A percentile compares a stretch with the other conserved stretches of the same genome.
phyloP scores from a whole-genome alignment of 2,888 invertebrate species.

The Chalcis sispes region DNA sequence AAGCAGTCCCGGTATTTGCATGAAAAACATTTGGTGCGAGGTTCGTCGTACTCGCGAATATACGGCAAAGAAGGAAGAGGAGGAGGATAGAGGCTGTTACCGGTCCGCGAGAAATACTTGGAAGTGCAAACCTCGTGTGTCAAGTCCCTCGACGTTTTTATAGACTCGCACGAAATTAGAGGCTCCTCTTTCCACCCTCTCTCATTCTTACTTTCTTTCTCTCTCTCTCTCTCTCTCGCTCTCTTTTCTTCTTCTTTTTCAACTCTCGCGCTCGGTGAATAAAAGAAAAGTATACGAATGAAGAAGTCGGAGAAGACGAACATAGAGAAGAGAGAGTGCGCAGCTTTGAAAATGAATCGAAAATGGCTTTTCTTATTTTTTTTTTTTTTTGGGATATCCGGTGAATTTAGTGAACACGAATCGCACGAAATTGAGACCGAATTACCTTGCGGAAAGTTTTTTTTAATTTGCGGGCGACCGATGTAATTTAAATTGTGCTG shows the following conservation, averaged over 20 bases:
- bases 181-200: slow-evolving; percentile 50
- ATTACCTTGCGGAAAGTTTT: not conserved
- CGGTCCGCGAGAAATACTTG: slow-evolving; percentile 41
- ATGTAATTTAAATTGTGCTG: not conserved
- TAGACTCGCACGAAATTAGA: slow-evolving; percentile 70
- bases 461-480: slow-evolving; percentile 13
- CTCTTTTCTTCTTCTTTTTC: too few species aligned
- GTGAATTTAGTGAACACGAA: slow-evolving; percentile 24
- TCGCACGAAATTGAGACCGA: slow-evolving; percentile 26
- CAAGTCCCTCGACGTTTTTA: slow-evolving; percentile 70
- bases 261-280: slow-evolving; percentile 49
- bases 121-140: slow-evolving; percentile 59
- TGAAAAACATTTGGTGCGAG: slow-evolving; percentile 62
- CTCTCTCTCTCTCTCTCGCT: slow-evolving; percentile 35
- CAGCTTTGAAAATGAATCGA: not conserved
- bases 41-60: not conserved
- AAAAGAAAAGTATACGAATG: slow-evolving; percentile 53
- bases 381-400: slow-evolving; percentile 27
- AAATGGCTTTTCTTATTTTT: not conserved
- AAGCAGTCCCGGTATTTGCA: slow-evolving; percentile 70
- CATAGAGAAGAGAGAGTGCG: not conserved
- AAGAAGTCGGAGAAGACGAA: slow-evolving; percentile 55
- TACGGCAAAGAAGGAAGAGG: too few species aligned
- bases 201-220: slow-evolving; percentile 9
- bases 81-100: not conserved